Evolutionary conservation across 2,113 vertebrate species (phyloP).

Genomic region (Syngnathus scovelli): DNA sequence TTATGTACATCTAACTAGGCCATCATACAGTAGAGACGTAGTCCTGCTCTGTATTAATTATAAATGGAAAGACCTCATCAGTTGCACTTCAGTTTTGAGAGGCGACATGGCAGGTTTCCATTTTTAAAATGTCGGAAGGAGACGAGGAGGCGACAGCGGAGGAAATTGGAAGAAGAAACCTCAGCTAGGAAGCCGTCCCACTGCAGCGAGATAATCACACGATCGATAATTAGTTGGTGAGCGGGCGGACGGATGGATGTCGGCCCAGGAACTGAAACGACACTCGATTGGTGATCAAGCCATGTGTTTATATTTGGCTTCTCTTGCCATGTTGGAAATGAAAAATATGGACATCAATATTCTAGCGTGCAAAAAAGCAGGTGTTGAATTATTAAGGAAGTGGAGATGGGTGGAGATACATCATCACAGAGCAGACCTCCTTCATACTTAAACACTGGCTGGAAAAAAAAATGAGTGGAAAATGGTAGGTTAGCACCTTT

Average conservation of each 20-base stretch:
- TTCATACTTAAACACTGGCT: background rate
- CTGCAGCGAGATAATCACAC: slow-evolving; percentile 21
- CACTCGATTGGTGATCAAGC: background rate
- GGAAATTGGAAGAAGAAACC: slow-evolving; percentile 18
- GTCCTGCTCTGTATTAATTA: background rate
- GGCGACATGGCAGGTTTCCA: background rate
- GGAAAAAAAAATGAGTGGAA: background rate
- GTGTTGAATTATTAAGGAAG: slow-evolving; percentile 10
- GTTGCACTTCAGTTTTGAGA: background rate
- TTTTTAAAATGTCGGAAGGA: background rate
- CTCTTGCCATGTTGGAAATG: slow-evolving; percentile 9
- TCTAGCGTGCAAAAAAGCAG: slow-evolving; percentile 26
- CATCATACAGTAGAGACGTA: background rate
- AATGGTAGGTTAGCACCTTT: background rate
- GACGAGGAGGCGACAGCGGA: background rate
- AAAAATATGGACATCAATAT: slow-evolving; percentile 50
- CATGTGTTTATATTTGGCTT: background rate
- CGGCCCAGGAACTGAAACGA: background rate
- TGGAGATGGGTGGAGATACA: slow-evolving; percentile 14
- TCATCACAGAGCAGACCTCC: background rate
- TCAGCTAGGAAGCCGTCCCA: slow-evolving; percentile 16
- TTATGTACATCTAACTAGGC: background rate
- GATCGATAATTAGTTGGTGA: slow-evolving; percentile 23
- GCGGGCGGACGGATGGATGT: background rate
- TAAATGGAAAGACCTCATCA: background rate